A percentile compares a stretch with the other conserved stretches of the same genome.
Evolutionary conservation across 2,888 invertebrate species (phyloP).

Genomic region (Thereva unica): DNA sequence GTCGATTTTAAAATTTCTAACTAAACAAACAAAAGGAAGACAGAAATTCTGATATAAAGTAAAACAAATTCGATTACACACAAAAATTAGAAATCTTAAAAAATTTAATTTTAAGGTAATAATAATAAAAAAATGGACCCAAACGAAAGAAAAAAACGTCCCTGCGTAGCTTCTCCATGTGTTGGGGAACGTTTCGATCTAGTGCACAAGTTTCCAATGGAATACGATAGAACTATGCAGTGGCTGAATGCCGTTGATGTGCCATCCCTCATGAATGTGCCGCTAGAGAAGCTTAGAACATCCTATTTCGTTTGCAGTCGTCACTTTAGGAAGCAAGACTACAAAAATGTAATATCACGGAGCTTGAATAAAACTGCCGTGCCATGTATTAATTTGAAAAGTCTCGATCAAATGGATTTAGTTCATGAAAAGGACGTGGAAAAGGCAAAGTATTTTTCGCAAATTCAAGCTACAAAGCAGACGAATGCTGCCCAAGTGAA

Average conservation of each 20-base stretch:
- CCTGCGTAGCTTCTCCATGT: constrained; percentile 46
- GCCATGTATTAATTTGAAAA: constrained; percentile 46
- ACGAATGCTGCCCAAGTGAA: too few relatives aligned
- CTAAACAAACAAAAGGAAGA: too few relatives aligned
- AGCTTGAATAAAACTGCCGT: constrained; percentile 46
- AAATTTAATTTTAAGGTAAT: too few relatives aligned
- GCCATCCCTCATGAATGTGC: constrained; percentile 37
- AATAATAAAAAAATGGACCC: not conserved
- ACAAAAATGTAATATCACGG: constrained; percentile 46
- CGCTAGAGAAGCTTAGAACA: constrained; percentile 39
- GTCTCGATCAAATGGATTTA: constrained; percentile 42
- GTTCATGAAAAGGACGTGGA: too few relatives aligned
- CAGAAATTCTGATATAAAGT: too few relatives aligned
- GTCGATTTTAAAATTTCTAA: too few relatives aligned
- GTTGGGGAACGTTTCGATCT: constrained; percentile 45
- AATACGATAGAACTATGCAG: constrained; percentile 33
- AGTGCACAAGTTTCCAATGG: constrained; percentile 47
- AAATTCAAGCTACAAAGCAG: too few relatives aligned
- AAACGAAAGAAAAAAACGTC: constrained; percentile 23
- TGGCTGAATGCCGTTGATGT: constrained; percentile 45
- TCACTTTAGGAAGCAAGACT: constrained; percentile 48
- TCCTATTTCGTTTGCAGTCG: constrained; percentile 46
- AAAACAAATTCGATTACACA: too few relatives aligned
- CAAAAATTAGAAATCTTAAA: too few relatives aligned
- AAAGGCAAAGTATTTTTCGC: too few relatives aligned